phyloP scores from a whole-genome alignment of 1,140 invertebrate genomes.

The Heliconius himera region DNA sequence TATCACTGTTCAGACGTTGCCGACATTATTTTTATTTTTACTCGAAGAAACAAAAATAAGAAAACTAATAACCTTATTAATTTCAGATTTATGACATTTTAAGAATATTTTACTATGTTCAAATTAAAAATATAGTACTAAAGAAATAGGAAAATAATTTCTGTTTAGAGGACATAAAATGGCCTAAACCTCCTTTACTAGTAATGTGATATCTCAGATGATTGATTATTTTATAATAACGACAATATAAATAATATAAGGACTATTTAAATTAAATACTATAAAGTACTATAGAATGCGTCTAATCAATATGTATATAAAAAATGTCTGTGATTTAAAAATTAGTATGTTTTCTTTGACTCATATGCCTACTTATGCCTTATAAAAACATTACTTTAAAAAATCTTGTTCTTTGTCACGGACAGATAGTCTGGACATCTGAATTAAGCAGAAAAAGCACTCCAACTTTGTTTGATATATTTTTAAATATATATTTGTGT shows the following conservation, averaged over 20 bases:
- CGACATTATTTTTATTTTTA: background rate
- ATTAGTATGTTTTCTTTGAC: no score
- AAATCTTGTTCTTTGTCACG: no score
- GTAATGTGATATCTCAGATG: background rate
- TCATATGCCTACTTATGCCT: no score
- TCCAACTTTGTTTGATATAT: no score
- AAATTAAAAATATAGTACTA: background rate
- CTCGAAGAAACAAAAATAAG: background rate
- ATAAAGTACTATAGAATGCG: background rate
- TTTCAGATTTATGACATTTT: background rate
- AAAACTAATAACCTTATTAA: background rate
- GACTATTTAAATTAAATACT: background rate
- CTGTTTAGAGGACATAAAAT: background rate
- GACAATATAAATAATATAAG: background rate
- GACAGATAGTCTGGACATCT: no score
- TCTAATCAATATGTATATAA: no score
- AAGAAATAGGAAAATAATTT: background rate
- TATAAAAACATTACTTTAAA: no score
- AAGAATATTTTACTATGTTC: no score
- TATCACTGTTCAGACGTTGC: background rate
- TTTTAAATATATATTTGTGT: no score
- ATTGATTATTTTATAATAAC: constrained; percentile 9
- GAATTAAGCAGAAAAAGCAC: no score
- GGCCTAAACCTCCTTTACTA: constrained; percentile 4
- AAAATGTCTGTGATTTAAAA: no score